Conservation (phyloP, 2,888 invertebrate species). For the Drosophila kanekoi region DNA sequence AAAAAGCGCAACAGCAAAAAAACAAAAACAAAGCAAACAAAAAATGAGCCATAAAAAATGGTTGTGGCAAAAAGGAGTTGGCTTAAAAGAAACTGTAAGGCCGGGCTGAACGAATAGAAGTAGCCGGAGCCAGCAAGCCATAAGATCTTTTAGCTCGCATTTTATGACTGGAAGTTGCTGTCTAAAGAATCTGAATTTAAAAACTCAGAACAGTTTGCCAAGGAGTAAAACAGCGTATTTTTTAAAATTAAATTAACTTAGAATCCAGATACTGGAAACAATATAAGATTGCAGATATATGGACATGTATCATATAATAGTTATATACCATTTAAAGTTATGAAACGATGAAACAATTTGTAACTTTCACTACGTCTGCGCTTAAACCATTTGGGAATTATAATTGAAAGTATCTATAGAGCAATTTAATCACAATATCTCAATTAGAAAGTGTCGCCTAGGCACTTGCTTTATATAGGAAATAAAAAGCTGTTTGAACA, state of each 20-base stretch:
- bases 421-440: not conserved
- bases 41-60: constrained; percentile 65
- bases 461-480: constrained; percentile 6
- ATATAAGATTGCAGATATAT: not conserved
- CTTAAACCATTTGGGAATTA: not conserved
- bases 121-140: constrained; percentile 47
- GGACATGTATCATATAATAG: not conserved
- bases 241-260: constrained; percentile 29
- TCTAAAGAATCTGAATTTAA: constrained; percentile 52
- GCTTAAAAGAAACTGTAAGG: constrained; percentile 24
- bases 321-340: not conserved
- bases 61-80: constrained; percentile 67
- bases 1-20: constrained; percentile 17
- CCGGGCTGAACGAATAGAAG: constrained; percentile 23
- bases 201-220: constrained; percentile 36
- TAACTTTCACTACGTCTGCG: not conserved
- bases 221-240: constrained; percentile 13
- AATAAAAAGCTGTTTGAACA: not conserved
- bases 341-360: not conserved
- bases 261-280: not conserved
- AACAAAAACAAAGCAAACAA: constrained; percentile 18
- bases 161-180: constrained; percentile 51
- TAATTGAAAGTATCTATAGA: not conserved
- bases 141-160: constrained; percentile 53
- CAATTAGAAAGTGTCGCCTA: constrained; percentile 21